Evolutionary conservation across 2,888 invertebrate species (phyloP), one percentile per base, ranked within the genome.

Genomic region (Pteria penguin): DNA sequence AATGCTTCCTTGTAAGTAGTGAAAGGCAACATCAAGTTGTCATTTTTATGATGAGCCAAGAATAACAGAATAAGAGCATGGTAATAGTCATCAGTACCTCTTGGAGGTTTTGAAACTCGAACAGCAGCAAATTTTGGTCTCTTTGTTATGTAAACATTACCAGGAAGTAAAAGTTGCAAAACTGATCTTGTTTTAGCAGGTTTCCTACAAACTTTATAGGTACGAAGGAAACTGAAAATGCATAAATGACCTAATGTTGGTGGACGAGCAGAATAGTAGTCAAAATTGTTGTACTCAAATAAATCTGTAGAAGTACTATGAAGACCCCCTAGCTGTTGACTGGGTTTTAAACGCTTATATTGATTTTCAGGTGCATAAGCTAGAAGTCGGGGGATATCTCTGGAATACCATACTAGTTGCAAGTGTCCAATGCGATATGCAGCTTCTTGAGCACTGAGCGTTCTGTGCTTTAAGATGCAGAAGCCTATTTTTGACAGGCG

Each of bases 401-500:
- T 61, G 32, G 60, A 70, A n/a, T 27, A 45, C 45, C 36, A 70
- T 54, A 65, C 24, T 27, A 72, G 31, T 22, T 72, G 65, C 18
- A 72, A 66, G 66, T 72, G 33, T n/a, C 72, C 58, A 11, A 66
- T 18, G n/a, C 65, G 24, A n/a, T 63, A 55, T 4, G 72, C 72
- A 33, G 66, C 72, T 45, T 66, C 65, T 32, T 72, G 58, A 4
- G 72, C 72, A 36, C 54, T 54, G 3, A 72, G n/a, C 2, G 36
- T 31, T 58, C 72, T 65, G 18, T 32, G 63, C 36, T 72, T 72
- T 58, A 72, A 58, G 29, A 72, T 36, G 26, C 72, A 72, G 36
- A 33, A 54, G n/a, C 72, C 65, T 22, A 66, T 63, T 8, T 36
- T 31, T 14, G 24, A 61, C 32, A 72, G 52, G 22, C 27, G 29